A percentile compares a stretch with the other conserved stretches of the same genome.
Conservation (phyloP, 2,797 vertebrate genomes). For the Hafferia zeledoni region DNA sequence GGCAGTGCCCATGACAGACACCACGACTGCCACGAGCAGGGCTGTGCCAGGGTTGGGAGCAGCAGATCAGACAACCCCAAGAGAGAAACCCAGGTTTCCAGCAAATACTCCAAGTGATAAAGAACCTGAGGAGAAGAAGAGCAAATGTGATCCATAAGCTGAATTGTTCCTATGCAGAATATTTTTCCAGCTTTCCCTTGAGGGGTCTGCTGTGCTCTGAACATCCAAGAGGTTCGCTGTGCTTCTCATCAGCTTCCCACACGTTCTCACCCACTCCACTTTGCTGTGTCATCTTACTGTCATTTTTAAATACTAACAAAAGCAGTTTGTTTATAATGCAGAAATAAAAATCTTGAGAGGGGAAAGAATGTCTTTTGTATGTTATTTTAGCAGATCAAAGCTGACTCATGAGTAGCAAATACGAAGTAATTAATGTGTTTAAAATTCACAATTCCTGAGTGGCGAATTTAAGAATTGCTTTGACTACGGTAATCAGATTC, state of each 20-base stretch:
- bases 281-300: constrained; percentile 60
- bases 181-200: constrained; percentile 18
- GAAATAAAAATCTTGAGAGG: constrained; percentile 39
- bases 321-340: constrained; percentile 50
- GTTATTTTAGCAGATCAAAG: constrained; percentile 24
- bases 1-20: background rate
- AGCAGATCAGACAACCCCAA: background rate
- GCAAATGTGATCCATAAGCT: background rate
- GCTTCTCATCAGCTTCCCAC: constrained; percentile 61
- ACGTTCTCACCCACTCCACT: constrained; percentile 37
- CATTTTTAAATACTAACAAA: constrained; percentile 59
- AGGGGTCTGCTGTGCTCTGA: constrained; percentile 22
- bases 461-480: background rate
- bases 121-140: background rate
- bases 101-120: background rate
- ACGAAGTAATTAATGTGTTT: background rate
- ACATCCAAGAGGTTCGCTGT: constrained; percentile 31
- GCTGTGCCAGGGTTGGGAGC: background rate
- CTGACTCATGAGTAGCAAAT: constrained; percentile 25
- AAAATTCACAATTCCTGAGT: background rate
- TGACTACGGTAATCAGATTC: background rate
- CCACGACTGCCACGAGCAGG: background rate
- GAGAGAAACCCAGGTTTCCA: background rate
- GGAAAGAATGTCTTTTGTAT: background rate
- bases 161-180: background rate